A percentile compares a stretch with the other conserved stretches of the same genome.
Conservation (phyloP, 2,797 vertebrate genomes). For the Brotogeris chrysoptera region DNA sequence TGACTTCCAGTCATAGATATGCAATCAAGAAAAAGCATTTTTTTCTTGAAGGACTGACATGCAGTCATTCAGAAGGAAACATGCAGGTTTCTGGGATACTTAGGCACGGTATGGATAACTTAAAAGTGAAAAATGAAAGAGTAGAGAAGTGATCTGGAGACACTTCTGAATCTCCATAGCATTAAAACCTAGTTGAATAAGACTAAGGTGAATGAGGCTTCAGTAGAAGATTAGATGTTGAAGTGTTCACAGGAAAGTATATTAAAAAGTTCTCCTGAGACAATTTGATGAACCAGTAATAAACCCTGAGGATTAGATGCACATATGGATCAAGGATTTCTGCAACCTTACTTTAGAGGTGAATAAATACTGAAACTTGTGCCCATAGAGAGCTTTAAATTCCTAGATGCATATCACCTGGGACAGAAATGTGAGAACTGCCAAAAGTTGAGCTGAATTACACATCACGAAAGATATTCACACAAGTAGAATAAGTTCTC, state of each 20-base stretch:
- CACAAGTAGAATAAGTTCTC: not conserved
- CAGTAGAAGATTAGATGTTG: not conserved
- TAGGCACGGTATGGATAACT: not conserved
- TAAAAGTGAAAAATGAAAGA: not conserved
- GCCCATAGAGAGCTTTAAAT: not conserved
- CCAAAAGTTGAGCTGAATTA: not conserved
- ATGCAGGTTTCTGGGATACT: not conserved
- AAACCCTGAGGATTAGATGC: not conserved
- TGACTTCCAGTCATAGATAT: not conserved
- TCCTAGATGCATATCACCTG: not conserved
- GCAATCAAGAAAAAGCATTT: not conserved
- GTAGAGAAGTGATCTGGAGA: not conserved
- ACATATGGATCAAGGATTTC: not conserved
- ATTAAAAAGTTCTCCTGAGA: not conserved
- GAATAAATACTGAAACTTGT: not conserved
- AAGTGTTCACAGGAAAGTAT: not conserved
- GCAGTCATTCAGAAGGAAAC: no score
- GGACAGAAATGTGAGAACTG: not conserved
- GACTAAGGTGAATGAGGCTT: not conserved
- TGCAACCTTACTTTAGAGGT: not conserved
- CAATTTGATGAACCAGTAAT: not conserved
- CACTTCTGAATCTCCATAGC: not conserved
- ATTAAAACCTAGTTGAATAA: not conserved
- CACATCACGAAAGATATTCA: not conserved
- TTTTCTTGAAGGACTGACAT: not conserved